Conservation (phyloP, 1,140 invertebrate genomes). For the Pseudobourletiella spinata region DNA sequence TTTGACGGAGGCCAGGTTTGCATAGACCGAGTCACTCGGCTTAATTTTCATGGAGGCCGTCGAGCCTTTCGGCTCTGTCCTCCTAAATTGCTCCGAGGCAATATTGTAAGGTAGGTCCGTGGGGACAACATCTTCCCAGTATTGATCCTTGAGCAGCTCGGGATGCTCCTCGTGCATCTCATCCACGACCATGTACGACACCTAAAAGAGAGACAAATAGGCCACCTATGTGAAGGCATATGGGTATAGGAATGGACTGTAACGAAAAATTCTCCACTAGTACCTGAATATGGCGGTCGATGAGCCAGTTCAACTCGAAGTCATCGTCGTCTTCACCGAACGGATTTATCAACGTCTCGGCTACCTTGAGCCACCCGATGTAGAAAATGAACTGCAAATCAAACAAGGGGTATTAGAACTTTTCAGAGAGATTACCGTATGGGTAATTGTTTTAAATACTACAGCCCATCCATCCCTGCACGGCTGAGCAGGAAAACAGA, state of each 20-base stretch:
- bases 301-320: conserved; percentile 78
- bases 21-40: conserved; percentile 68
- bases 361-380: conserved; percentile 92
- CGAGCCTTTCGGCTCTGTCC: conserved; percentile 70
- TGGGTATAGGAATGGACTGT: background rate
- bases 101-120: conserved; percentile 77
- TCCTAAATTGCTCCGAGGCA: conserved; percentile 69
- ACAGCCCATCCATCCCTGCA: no score
- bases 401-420: conserved; percentile 39
- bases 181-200: conserved; percentile 81
- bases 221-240: background rate
- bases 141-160: conserved; percentile 75
- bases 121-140: conserved; percentile 83
- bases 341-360: conserved; percentile 80
- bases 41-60: conserved; percentile 76
- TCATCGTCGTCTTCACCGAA: conserved; percentile 94
- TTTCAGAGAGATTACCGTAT: no score
- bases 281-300: conserved; percentile 70
- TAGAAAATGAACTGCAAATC: conserved; percentile 85
- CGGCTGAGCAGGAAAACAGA: no score
- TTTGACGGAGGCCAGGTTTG: conserved; percentile 49
- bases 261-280: no score
- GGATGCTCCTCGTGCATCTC: conserved; percentile 86
- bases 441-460: no score
- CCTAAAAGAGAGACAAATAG: conserved; percentile 52